These are phyloP conservation scores for Mesaphorura yosii DNA, from an alignment of 1,140 invertebrate species.

Conservation along the genomic window DNA sequence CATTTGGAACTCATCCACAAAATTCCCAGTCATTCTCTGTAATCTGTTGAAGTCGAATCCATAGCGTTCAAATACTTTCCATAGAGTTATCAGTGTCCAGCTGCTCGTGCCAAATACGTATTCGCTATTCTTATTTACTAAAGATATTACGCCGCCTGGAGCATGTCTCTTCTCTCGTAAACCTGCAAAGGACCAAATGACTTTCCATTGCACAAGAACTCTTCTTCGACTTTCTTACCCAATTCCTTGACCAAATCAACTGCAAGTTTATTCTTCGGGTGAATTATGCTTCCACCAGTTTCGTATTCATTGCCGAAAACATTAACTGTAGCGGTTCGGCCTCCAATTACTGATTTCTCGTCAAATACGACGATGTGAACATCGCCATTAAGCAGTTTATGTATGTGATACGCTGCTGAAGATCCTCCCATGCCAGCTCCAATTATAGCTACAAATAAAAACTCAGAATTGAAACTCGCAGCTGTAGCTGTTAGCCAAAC, in stretches of 20 bases:
- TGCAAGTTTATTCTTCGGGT: slow-evolving; percentile 50
- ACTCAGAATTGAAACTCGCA: too few relatives aligned
- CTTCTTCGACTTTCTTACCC: slow-evolving; percentile 36
- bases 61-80: slow-evolving; percentile 46
- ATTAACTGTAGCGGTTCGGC: slow-evolving; percentile 43
- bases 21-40: slow-evolving; percentile 35
- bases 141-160: neutral
- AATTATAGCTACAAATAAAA: slow-evolving; percentile 41
- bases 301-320: slow-evolving; percentile 45
- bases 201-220: neutral
- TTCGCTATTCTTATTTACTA: slow-evolving; percentile 29
- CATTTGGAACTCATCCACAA: slow-evolving; percentile 39
- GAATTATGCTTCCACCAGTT: slow-evolving; percentile 49
- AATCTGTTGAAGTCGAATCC: slow-evolving; percentile 43
- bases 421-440: slow-evolving; percentile 54
- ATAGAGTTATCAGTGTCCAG: slow-evolving; percentile 38
- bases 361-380: slow-evolving; percentile 46
- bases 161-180: slow-evolving; percentile 8
- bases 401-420: slow-evolving; percentile 46
- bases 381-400: slow-evolving; percentile 41
- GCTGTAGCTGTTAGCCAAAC: too few relatives aligned
- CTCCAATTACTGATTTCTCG: slow-evolving; percentile 42
- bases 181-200: neutral
- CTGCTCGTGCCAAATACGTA: slow-evolving; percentile 44
- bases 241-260: slow-evolving; percentile 43